Percentiles rank a stretch among this genome's conserved stretches.
phyloP scores from a whole-genome alignment of 2,797 vertebrate genomes.

The Remorina albescens region DNA sequence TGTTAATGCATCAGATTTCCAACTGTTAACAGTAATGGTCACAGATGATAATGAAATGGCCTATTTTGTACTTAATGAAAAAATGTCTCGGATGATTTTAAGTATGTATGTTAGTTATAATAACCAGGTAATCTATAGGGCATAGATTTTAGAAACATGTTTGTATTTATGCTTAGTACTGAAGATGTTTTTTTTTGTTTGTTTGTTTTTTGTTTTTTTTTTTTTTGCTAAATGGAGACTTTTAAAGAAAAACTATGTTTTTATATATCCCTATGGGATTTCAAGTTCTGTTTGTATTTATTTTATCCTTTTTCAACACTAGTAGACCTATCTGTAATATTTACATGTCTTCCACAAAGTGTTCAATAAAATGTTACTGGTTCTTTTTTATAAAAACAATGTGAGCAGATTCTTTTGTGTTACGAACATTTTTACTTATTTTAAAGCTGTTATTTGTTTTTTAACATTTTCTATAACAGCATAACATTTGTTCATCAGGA shows the following conservation, averaged over 20 bases:
- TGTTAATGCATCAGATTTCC: constrained; percentile 79
- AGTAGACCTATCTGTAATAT: constrained; percentile 89
- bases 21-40: constrained; percentile 80
- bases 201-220: too few relatives aligned
- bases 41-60: constrained; percentile 78
- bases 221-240: constrained; percentile 90
- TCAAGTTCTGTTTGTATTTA: constrained; percentile 88
- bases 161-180: constrained; percentile 93
- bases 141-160: constrained; percentile 93
- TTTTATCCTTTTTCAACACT: constrained; percentile 88
- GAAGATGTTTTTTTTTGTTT: constrained; percentile 84
- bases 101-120: constrained; percentile 86
- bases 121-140: constrained; percentile 88
- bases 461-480: not conserved
- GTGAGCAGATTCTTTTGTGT: constrained; percentile 27
- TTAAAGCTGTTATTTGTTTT: not conserved
- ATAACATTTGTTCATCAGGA: not conserved
- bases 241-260: constrained; percentile 94
- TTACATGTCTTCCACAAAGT: constrained; percentile 91
- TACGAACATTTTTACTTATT: not conserved
- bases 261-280: constrained; percentile 99
- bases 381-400: constrained; percentile 81
- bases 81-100: constrained; percentile 85
- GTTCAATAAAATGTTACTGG: constrained; percentile 89
- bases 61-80: constrained; percentile 84